Conservation (phyloP, 2,888 invertebrate genomes). For the Eledona agricola region DNA sequence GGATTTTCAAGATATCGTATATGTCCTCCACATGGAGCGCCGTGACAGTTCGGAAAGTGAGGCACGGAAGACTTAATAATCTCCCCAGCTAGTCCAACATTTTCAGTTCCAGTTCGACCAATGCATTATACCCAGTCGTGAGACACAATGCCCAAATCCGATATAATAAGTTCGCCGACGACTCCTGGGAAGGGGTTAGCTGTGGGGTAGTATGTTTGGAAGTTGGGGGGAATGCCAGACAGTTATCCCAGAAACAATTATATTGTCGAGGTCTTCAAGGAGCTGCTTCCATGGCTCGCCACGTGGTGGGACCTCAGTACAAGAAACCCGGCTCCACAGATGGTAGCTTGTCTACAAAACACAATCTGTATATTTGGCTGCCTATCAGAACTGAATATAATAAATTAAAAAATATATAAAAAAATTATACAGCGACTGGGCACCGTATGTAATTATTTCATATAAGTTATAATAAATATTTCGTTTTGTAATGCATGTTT, state of each 20-base stretch:
- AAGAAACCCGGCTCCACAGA: too few relatives aligned
- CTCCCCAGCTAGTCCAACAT: conserved; percentile 95
- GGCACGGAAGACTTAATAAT: conserved; percentile 80
- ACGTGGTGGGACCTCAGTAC: conserved; percentile 79
- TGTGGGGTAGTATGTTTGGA: conserved; percentile 91
- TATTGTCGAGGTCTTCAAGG: conserved; percentile 82
- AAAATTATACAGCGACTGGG: too few relatives aligned
- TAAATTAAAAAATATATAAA: too few relatives aligned
- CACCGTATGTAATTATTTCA: too few relatives aligned
- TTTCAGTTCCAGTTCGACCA: conserved; percentile 89
- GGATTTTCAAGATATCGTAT: too few relatives aligned
- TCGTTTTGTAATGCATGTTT: too few relatives aligned
- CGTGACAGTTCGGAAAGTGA: conserved; percentile 79
- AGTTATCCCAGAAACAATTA: conserved; percentile 92
- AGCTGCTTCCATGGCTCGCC: conserved; percentile 89
- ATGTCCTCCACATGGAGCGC: conserved; percentile 83
- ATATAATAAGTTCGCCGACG: conserved; percentile 69
- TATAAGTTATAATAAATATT: too few relatives aligned
- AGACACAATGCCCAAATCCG: conserved; percentile 42
- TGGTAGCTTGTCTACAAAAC: too few relatives aligned
- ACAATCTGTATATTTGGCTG: too few relatives aligned
- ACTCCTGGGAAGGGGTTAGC: conserved; percentile 87
- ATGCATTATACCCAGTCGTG: conserved; percentile 66
- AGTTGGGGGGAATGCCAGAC: conserved; percentile 95
- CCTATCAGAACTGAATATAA: too few relatives aligned